These are phyloP conservation scores for Trinorchestia longiramus DNA, from an alignment of 1,140 invertebrate genomes.

Conservation along the genomic window DNA sequence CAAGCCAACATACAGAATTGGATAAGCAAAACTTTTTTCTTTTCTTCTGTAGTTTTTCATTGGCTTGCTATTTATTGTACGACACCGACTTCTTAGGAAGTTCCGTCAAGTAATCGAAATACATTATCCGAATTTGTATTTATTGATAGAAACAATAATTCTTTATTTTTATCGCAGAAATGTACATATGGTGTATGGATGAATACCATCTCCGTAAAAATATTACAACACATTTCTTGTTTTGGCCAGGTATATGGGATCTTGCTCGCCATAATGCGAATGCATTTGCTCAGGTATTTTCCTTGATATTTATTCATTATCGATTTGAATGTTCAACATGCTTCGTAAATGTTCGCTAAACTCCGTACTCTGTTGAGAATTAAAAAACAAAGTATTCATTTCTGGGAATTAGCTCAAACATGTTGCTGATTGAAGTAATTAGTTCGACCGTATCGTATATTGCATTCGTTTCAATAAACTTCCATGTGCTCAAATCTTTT, in stretches of 20 bases:
- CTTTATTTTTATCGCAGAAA: no score
- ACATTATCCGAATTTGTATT: not conserved
- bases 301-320: not conserved
- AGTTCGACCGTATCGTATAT: not conserved
- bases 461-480: not conserved
- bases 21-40: not conserved
- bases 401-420: not conserved
- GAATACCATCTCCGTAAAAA: not conserved
- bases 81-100: not conserved
- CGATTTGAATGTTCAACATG: not conserved
- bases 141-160: not conserved
- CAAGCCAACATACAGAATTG: not conserved
- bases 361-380: not conserved
- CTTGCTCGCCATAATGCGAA: not conserved
- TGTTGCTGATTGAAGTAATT: constrained; percentile 1
- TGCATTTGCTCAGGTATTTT: not conserved
- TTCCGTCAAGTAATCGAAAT: not conserved
- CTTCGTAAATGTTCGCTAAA: not conserved
- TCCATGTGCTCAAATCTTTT: not conserved
- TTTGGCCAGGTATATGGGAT: not conserved
- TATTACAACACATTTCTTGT: not conserved
- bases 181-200: no score
- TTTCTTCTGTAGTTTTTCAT: not conserved
- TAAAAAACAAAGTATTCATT: not conserved
- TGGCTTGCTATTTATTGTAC: not conserved